Percentiles rank a stretch among this genome's conserved stretches.
Evolutionary conservation across 1,140 invertebrate genomes (phyloP).

Genomic region (Paralvinella palmiformis): DNA sequence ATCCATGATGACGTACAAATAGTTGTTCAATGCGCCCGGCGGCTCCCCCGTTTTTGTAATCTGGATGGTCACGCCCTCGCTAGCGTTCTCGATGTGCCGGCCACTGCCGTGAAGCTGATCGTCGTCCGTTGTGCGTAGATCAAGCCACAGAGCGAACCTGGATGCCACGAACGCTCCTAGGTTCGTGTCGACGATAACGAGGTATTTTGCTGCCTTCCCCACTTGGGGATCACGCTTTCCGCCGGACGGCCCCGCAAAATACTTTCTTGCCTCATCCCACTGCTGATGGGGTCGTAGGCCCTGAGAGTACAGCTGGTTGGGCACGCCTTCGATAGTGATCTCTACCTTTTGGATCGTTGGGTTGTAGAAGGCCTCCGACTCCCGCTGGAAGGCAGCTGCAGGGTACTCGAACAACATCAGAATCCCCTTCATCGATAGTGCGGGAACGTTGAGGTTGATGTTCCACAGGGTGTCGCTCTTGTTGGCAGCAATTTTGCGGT

Average conservation of each 20-base stretch:
- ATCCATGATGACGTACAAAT: background rate
- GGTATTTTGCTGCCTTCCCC: too few species aligned
- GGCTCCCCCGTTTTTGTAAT: background rate
- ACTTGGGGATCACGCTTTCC: too few species aligned
- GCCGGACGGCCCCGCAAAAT: too few species aligned
- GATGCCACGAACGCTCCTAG: too few species aligned
- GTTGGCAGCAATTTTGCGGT: slow-evolving; percentile 15
- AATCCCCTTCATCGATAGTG: slow-evolving; percentile 22
- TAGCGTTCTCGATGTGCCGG: background rate
- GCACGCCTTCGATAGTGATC: slow-evolving; percentile 19
- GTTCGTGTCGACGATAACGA: too few species aligned
- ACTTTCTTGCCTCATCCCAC: too few species aligned
- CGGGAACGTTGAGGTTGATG: slow-evolving; percentile 24
- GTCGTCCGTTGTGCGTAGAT: background rate
- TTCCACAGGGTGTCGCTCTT: slow-evolving; percentile 19
- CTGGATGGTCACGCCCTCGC: background rate
- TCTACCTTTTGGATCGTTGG: slow-evolving; percentile 21
- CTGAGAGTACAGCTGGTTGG: slow-evolving; percentile 24
- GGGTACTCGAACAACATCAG: slow-evolving; percentile 23
- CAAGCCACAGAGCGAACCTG: background rate
- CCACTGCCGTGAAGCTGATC: background rate
- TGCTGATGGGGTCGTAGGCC: slow-evolving; percentile 20
- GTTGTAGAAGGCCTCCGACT: slow-evolving; percentile 13
- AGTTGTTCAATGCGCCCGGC: background rate
- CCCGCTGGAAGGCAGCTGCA: background rate